phyloP scores from a whole-genome alignment of 2,113 vertebrate species.

The Engraulis encrasicolus region DNA sequence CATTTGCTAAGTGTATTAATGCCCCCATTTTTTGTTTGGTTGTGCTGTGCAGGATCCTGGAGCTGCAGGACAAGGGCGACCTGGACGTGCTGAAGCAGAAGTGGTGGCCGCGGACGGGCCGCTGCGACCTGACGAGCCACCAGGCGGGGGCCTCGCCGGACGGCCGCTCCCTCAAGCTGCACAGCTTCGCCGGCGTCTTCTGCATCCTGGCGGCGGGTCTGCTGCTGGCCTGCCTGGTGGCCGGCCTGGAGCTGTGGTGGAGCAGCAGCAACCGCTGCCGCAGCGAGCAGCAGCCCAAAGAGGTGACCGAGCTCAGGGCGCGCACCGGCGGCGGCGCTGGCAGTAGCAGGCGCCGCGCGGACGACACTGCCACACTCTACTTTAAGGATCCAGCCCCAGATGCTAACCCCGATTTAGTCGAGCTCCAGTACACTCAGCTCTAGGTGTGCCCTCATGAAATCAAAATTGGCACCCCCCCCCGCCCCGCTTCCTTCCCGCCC shows the following conservation, averaged over 20 bases:
- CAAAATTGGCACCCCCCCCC: constrained; percentile 69
- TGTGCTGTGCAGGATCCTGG: constrained; percentile 98
- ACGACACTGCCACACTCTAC: constrained; percentile 81
- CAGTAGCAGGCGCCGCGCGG: constrained; percentile 64
- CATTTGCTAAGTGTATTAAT: too few species aligned
- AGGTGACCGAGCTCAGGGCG: constrained; percentile 85
- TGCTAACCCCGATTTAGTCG: constrained; percentile 74
- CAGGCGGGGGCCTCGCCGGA: constrained; percentile 83
- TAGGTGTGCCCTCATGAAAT: constrained; percentile 72
- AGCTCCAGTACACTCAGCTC: constrained; percentile 79
- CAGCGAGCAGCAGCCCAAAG: constrained; percentile 93
- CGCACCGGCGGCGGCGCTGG: not conserved
- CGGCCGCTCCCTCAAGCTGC: constrained; percentile 91
- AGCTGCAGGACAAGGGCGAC: constrained; percentile 94
- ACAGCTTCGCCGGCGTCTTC: constrained; percentile 98
- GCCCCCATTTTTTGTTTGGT: too few species aligned
- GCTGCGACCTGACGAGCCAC: constrained; percentile 90
- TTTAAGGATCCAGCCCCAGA: constrained; percentile 78
- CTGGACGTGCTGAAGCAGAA: constrained; percentile 97
- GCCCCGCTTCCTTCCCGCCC: too few species aligned
- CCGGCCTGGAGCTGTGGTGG: constrained; percentile 96
- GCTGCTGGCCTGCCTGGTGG: constrained; percentile 96
- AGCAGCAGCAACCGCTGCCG: constrained; percentile 89
- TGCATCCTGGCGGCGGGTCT: constrained; percentile 96
- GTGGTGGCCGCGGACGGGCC: constrained; percentile 95